These are phyloP conservation scores for Acanthornis magna DNA, from an alignment of 2,797 vertebrate species.

Conservation along the genomic window DNA sequence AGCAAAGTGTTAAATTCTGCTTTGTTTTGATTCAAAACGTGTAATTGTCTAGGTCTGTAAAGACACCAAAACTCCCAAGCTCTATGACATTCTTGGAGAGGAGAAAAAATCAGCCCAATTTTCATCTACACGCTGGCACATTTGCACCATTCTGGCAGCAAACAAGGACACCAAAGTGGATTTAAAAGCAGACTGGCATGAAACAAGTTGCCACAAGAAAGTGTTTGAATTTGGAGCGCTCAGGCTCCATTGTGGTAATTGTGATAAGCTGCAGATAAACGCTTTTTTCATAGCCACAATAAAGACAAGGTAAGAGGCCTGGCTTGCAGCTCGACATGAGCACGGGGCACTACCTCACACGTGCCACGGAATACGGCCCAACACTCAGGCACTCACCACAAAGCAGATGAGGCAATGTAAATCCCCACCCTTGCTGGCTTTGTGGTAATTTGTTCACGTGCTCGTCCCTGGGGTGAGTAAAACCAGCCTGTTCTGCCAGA, in stretches of 20 bases:
- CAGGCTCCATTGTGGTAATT: neutral
- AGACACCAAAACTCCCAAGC: neutral
- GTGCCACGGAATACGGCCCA: neutral
- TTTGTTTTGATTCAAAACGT: neutral
- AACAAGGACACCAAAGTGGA: neutral
- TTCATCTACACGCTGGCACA: neutral
- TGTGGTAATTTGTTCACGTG: neutral
- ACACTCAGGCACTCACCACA: neutral
- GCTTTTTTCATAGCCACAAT: neutral
- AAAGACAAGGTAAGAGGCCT: neutral
- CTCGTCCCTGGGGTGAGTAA: neutral
- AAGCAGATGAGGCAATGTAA: slow-evolving; percentile 14
- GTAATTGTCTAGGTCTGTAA: neutral
- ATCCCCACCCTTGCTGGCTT: slow-evolving; percentile 5
- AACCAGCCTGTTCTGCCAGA: slow-evolving; percentile 10
- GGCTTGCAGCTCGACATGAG: neutral
- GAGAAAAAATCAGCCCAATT: neutral
- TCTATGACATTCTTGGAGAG: neutral
- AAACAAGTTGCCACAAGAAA: slow-evolving; percentile 18
- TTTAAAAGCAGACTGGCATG: neutral
- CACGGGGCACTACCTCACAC: neutral
- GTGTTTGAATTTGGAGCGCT: neutral
- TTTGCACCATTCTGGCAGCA: neutral
- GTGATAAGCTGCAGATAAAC: slow-evolving; percentile 22
- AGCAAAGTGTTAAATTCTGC: neutral